Evolutionary conservation across 2,888 invertebrate species (phyloP).

Genomic region (Gymnoscelis rufifasciata): DNA sequence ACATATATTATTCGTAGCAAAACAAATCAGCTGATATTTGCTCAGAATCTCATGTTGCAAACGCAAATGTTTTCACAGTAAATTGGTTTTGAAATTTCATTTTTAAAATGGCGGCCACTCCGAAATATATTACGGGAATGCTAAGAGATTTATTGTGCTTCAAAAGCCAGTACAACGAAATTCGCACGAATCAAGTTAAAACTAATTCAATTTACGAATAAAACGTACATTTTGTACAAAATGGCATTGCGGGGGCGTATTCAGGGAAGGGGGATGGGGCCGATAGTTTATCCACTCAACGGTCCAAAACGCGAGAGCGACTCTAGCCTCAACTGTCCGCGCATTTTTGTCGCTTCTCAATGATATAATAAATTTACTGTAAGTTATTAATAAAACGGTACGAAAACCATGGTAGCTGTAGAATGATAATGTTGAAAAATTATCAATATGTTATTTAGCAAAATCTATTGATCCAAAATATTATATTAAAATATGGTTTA

Average conservation of each 20-base stretch:
- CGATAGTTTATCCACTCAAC: no score
- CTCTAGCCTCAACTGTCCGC: no score
- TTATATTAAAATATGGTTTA: no score
- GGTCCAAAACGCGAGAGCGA: no score
- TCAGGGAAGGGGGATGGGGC: constrained; percentile 2
- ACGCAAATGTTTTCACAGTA: not conserved
- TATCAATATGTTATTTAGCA: no score
- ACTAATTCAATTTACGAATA: constrained; percentile 26
- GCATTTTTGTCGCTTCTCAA: no score
- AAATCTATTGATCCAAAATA: no score
- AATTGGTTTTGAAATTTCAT: constrained; percentile 8
- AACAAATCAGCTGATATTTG: not conserved
- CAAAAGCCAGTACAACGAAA: constrained; percentile 27
- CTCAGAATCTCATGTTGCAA: not conserved
- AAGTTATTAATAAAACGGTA: no score
- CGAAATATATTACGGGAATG: constrained; percentile 14
- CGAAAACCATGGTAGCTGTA: no score
- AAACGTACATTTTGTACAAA: constrained; percentile 21
- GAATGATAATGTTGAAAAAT: no score
- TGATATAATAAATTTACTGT: no score
- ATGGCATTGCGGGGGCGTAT: constrained; percentile 6
- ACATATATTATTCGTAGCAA: no score
- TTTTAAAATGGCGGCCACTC: constrained; percentile 12
- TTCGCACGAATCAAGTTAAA: constrained; percentile 27
- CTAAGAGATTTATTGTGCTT: constrained; percentile 26